Percentiles rank a stretch among this genome's conserved stretches.
Evolutionary conservation across 2,888 invertebrate species (phyloP).

Genomic region (Nomada ferruginata): DNA sequence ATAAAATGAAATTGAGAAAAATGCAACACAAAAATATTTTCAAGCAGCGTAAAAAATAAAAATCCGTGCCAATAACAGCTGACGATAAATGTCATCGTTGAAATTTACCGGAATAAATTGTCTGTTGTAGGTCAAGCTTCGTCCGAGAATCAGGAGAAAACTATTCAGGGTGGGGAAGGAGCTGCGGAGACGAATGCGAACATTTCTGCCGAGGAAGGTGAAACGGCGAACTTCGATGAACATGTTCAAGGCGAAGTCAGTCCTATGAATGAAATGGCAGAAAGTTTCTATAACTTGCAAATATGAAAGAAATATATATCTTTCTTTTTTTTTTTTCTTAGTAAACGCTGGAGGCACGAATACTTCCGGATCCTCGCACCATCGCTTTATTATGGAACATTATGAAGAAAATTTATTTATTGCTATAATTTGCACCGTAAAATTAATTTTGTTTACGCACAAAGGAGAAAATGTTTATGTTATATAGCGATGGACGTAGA

Average conservation of each 20-base stretch:
- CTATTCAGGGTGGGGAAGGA: slow-evolving; percentile 65
- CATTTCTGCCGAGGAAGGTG: slow-evolving; percentile 53
- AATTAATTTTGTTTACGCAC: neutral
- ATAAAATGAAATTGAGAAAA: neutral
- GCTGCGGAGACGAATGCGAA: slow-evolving; percentile 45
- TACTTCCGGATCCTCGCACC: slow-evolving; percentile 2
- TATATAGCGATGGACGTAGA: neutral
- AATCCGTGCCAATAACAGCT: no score
- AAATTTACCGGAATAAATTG: neutral
- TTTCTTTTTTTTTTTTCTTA: neutral
- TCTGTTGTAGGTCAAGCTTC: slow-evolving; percentile 68
- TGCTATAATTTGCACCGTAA: neutral
- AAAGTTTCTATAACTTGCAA: slow-evolving; percentile 11
- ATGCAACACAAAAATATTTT: neutral
- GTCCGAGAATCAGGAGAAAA: slow-evolving; percentile 66
- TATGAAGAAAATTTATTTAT: neutral
- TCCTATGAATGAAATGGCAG: slow-evolving; percentile 65
- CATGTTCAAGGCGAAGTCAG: slow-evolving; percentile 52
- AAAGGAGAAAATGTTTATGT: neutral
- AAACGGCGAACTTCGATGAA: slow-evolving; percentile 42
- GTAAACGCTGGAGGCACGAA: neutral
- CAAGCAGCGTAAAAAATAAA: no score
- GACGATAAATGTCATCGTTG: neutral
- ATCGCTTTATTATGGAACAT: neutral
- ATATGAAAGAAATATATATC: slow-evolving; percentile 6